Conservation (phyloP, 2,888 invertebrate genomes). For the Cyaniris semiargus region DNA sequence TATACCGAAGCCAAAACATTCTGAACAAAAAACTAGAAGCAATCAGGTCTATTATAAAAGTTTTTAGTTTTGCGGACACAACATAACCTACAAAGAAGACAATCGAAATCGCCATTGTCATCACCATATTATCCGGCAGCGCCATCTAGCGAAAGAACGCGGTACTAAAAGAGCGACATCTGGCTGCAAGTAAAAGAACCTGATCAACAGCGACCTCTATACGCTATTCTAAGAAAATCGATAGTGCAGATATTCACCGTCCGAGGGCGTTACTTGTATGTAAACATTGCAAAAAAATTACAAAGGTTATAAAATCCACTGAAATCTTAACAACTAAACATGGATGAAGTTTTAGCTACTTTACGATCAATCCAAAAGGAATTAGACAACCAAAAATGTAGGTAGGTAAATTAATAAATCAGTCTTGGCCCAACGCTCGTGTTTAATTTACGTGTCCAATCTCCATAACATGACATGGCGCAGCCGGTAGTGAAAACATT, state of each 20-base stretch:
- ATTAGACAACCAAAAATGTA: conserved; percentile 39
- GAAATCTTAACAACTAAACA: conserved; percentile 15
- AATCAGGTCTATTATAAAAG: not conserved
- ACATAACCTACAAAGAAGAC: not conserved
- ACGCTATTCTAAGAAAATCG: not conserved
- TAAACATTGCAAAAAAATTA: not conserved
- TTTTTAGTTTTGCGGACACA: not conserved
- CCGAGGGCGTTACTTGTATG: not conserved
- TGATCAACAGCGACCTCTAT: not conserved
- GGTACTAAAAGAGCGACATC: not conserved
- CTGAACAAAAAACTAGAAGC: not conserved
- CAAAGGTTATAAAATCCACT: not conserved
- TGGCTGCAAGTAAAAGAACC: not conserved
- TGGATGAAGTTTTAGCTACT: conserved; percentile 38
- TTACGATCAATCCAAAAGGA: conserved; percentile 38
- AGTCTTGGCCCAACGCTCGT: too few relatives aligned
- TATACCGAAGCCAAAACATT: not conserved
- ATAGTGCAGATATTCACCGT: not conserved
- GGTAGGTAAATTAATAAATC: too few relatives aligned
- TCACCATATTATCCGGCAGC: not conserved
- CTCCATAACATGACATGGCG: too few relatives aligned
- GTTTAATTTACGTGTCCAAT: too few relatives aligned
- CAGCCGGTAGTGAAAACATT: too few relatives aligned
- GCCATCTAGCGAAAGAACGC: too few relatives aligned
- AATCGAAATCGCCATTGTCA: not conserved